These are phyloP conservation scores for Clivina fossor DNA, from an alignment of 2,888 invertebrate genomes.

Conservation along the genomic window DNA sequence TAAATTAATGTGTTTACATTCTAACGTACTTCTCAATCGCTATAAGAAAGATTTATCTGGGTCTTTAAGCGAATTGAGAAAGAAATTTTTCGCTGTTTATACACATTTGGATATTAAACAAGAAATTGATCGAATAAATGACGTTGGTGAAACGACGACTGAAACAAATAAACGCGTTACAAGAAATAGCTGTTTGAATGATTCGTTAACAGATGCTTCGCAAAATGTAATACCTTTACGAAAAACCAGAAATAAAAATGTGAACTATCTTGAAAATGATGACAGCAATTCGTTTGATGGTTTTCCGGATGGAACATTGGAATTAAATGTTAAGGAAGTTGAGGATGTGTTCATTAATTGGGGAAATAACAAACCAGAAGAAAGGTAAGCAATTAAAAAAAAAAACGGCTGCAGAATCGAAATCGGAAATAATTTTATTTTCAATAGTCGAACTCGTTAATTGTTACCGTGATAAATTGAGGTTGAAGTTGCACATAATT, in stretches of 20 bases:
- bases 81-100: constrained; percentile 6
- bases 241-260: constrained; percentile 3
- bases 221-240: constrained; percentile 28
- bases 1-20: constrained; percentile 25
- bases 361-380: constrained; percentile 15
- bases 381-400: constrained; percentile 7
- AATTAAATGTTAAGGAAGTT: constrained; percentile 21
- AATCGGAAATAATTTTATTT: not conserved
- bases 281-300: constrained; percentile 5
- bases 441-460: not conserved
- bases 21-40: constrained; percentile 18
- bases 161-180: not conserved
- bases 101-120: constrained; percentile 20
- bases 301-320: constrained; percentile 12
- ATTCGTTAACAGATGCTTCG: constrained; percentile 5
- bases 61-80: constrained; percentile 8
- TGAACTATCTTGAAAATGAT: not conserved
- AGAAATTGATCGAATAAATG: constrained; percentile 13
- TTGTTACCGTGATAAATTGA: no score
- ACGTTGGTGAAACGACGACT: not conserved
- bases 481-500: no score
- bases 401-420: not conserved
- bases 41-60: constrained; percentile 24
- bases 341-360: constrained; percentile 25
- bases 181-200: not conserved